phyloP scores from a whole-genome alignment of 2,113 vertebrate species.

The Ranitomeya imitator region DNA sequence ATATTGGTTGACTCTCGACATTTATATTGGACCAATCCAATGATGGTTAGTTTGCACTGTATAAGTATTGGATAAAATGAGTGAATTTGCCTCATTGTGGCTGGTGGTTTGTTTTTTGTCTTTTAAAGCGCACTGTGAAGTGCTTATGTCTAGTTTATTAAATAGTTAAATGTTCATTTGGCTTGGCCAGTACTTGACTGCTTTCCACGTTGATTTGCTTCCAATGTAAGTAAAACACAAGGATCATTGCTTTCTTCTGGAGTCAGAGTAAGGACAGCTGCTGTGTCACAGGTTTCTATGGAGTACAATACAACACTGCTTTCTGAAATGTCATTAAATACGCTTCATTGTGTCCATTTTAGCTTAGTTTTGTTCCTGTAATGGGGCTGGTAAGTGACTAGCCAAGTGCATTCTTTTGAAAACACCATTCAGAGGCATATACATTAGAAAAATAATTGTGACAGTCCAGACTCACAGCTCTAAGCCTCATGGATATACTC shows the following conservation, averaged over 20 bases:
- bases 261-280: not conserved
- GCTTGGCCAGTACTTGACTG: not conserved
- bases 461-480: not conserved
- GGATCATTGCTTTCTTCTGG: not conserved
- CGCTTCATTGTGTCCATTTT: not conserved
- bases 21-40: too few species aligned
- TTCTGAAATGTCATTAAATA: not conserved
- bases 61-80: too few species aligned
- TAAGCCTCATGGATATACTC: not conserved
- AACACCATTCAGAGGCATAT: not conserved
- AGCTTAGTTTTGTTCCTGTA: not conserved
- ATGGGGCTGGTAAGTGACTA: not conserved
- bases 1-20: too few species aligned
- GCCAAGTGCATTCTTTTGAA: not conserved
- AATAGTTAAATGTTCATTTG: not conserved
- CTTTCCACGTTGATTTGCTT: not conserved
- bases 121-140: not conserved
- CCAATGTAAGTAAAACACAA: slow-evolving; percentile 7
- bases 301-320: not conserved
- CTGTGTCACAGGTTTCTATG: not conserved
- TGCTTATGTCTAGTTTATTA: not conserved
- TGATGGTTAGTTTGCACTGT: too few species aligned
- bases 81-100: not conserved
- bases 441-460: not conserved
- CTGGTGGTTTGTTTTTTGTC: not conserved